Conservation (phyloP, 2,797 vertebrate genomes). For the Atherinosoma microstoma region DNA sequence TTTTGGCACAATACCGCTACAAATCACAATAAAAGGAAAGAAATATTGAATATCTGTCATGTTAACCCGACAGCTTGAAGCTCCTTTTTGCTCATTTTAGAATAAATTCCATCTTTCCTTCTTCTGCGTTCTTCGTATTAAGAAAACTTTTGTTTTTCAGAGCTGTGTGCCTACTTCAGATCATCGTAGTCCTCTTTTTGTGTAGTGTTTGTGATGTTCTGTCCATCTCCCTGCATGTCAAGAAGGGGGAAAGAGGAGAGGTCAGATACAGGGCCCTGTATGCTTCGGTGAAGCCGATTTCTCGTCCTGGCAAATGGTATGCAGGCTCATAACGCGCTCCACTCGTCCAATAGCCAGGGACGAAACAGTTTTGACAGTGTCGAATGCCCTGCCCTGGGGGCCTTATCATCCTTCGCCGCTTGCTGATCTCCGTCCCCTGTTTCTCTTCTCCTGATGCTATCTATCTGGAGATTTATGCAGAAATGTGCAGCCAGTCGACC, state of each 20-base stretch:
- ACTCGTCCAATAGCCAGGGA: conserved; percentile 78
- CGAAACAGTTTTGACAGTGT: conserved; percentile 82
- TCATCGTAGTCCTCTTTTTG: conserved; percentile 21
- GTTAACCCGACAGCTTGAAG: background rate
- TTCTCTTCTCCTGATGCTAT: conserved; percentile 79
- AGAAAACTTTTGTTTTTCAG: conserved; percentile 19
- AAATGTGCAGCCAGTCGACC: conserved; percentile 78
- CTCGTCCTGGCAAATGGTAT: conserved; percentile 76
- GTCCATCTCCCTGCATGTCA: conserved; percentile 65
- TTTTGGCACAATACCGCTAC: background rate
- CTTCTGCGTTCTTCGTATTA: conserved; percentile 2
- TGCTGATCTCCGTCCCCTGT: conserved; percentile 71
- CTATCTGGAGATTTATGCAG: conserved; percentile 82
- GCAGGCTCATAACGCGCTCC: conserved; percentile 76
- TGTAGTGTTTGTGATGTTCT: conserved; percentile 45
- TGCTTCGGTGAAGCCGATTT: conserved; percentile 76
- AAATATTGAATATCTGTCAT: background rate
- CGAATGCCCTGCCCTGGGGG: conserved; percentile 77
- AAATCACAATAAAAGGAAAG: background rate
- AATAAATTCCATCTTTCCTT: background rate
- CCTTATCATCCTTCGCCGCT: conserved; percentile 79
- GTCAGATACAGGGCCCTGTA: conserved; percentile 73
- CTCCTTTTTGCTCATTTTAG: conserved; percentile 1
- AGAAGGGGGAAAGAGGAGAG: conserved; percentile 49
- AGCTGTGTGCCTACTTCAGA: conserved; percentile 26